phyloP scores from a whole-genome alignment of 1,140 invertebrate genomes.

The Bombyx mandarina region DNA sequence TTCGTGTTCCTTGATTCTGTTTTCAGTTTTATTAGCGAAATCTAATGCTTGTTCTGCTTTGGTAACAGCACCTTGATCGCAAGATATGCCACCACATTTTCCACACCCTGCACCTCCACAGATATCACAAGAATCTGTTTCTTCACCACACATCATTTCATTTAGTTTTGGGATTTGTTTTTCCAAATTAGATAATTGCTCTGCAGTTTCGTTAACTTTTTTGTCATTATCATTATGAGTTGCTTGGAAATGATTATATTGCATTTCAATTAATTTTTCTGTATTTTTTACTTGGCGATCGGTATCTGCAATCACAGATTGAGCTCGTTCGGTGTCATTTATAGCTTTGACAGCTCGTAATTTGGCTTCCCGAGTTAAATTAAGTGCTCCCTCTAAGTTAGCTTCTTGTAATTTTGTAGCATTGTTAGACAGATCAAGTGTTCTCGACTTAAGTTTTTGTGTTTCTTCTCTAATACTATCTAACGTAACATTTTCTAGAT shows the following conservation, averaged over 20 bases:
- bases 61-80: conserved; percentile 89
- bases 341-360: conserved; percentile 78
- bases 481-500: conserved; percentile 82
- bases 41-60: conserved; percentile 89
- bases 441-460: conserved; percentile 79
- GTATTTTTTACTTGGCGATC: conserved; percentile 87
- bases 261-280: conserved; percentile 82
- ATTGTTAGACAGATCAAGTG: conserved; percentile 83
- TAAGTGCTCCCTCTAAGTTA: conserved; percentile 94
- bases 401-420: conserved; percentile 94
- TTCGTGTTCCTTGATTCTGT: conserved; percentile 85
- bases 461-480: conserved; percentile 82
- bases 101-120: conserved; percentile 96
- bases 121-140: conserved; percentile 89
- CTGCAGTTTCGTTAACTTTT: conserved; percentile 72
- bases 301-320: conserved; percentile 78
- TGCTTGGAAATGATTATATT: conserved; percentile 78
- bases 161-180: conserved; percentile 87
- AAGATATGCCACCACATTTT: conserved; percentile 91
- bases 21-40: conserved; percentile 87
- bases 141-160: conserved; percentile 89
- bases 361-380: conserved; percentile 87
- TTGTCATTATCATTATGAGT: conserved; percentile 80
- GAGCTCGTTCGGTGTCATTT: conserved; percentile 76
- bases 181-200: conserved; percentile 78